Evolutionary conservation across 2,888 invertebrate species (phyloP).

Genomic region (Pilophorus perplexus): DNA sequence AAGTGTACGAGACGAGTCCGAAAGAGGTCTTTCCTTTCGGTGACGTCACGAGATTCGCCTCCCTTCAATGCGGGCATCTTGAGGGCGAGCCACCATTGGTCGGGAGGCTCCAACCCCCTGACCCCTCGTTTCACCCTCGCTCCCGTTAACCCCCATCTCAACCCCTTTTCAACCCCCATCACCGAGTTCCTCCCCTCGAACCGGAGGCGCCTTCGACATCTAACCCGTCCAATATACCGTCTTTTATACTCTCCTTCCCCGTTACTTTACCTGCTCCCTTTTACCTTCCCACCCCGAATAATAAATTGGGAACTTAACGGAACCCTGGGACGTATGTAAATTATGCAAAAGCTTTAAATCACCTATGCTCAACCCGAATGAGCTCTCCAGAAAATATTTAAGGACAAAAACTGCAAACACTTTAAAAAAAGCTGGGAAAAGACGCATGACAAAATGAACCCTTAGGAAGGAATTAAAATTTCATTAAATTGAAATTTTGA

Average conservation of each 20-base stretch:
- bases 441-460: too few relatives aligned
- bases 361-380: too few relatives aligned
- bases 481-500: too few relatives aligned
- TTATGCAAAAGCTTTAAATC: too few relatives aligned
- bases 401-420: too few relatives aligned
- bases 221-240: constrained; percentile 27
- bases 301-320: constrained; percentile 21
- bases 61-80: constrained; percentile 24
- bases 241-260: constrained; percentile 5
- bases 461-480: too few relatives aligned
- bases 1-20: background rate
- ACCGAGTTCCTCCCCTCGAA: background rate
- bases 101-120: background rate
- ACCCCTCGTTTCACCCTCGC: too few relatives aligned
- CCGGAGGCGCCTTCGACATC: background rate
- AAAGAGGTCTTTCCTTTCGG: background rate
- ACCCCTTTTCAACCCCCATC: background rate
- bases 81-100: constrained; percentile 1
- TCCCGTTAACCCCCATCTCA: background rate
- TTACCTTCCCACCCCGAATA: constrained; percentile 12
- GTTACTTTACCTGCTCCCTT: constrained; percentile 2
- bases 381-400: too few relatives aligned
- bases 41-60: constrained; percentile 9
- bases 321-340: constrained; percentile 3
- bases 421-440: too few relatives aligned